Base-by-base conservation (phyloP, 2,113 vertebrate species). In the Leptobrachium leishanense region DNA sequence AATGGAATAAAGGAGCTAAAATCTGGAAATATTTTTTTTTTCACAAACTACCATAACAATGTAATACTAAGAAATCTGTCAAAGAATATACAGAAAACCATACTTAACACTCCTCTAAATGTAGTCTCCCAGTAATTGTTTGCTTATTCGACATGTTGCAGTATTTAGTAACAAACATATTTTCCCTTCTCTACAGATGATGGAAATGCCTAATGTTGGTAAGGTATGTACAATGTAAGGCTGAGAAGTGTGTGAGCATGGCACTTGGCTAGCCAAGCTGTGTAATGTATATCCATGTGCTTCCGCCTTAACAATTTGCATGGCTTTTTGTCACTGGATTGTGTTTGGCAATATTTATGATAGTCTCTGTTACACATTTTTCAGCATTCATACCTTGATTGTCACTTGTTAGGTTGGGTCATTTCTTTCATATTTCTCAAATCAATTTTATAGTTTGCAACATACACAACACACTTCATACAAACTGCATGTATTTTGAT, bases 111-210 rank as follows among this genome's bases (percentile, higher is more conserved):
- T 71, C 50, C 55, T 11, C 40, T 69, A 70, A 46, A 69, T 76
- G 2, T 62, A n/a, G 55, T 46, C 65, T 74, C 70, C 50, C 53
- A 81, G 75, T 15, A 85, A 57, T 10, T 40, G 81, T 66, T 82
- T 85, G 68, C 76, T 74, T 82, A 71, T 68, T 54, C 78, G 86
- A 82, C 83, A 83, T 83, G 65, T 82, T 81, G 83, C 85, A 81
- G 63, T 87, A 76, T 87, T 83, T 75, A 81, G 85, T 91, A 92
- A 92, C 85, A 81, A 13, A 88, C 91, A 81, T 93, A 85, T 91
- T 93, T 93, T 94, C 88, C 89, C 89, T 92, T 88, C 88, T 87
- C 90, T 86, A 85, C 93, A 94, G 93, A 94, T 68, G 92, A 94
- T 86, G 93, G 93, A 90, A 93, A 94, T 92, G 92, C 93, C 90